These are phyloP conservation scores for Premnoplex brunnescens DNA, from an alignment of 2,797 vertebrate species.

Conservation along the genomic window DNA sequence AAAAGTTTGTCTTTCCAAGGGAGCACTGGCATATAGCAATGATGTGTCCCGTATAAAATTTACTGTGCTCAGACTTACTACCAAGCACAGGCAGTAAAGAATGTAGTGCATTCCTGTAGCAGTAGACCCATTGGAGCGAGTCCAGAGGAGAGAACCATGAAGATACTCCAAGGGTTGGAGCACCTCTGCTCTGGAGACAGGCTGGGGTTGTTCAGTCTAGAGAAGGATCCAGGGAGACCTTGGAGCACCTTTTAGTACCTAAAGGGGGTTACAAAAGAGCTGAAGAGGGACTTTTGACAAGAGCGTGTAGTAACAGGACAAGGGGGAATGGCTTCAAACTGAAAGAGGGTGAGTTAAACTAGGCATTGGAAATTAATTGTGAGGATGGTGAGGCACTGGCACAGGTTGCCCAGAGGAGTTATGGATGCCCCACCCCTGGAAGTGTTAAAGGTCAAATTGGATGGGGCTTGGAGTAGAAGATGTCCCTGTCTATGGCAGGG, in stretches of 20 bases:
- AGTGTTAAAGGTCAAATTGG: too few relatives aligned
- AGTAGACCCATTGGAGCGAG: not conserved
- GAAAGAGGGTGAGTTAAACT: not conserved
- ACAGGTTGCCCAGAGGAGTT: too few relatives aligned
- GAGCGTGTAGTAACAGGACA: not conserved
- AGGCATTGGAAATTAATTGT: too few relatives aligned
- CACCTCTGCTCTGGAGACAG: not conserved
- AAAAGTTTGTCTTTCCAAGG: not conserved
- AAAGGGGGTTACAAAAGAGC: not conserved
- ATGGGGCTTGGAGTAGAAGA: too few relatives aligned
- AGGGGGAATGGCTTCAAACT: not conserved
- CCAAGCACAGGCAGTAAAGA: fast-evolving
- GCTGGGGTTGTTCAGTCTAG: not conserved
- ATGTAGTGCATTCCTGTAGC: fast-evolving
- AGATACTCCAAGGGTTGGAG: not conserved
- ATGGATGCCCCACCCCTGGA: too few relatives aligned
- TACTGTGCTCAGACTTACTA: fast-evolving
- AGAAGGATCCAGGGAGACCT: not conserved
- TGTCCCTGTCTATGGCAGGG: too few relatives aligned
- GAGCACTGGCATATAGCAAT: not conserved
- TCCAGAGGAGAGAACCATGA: not conserved
- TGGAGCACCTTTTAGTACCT: not conserved
- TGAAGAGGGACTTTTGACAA: not conserved
- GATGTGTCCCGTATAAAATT: not conserved
- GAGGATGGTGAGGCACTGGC: too few relatives aligned